Evolutionary conservation across 2,888 invertebrate species (phyloP).

Genomic region (Cataglyphis cursor): DNA sequence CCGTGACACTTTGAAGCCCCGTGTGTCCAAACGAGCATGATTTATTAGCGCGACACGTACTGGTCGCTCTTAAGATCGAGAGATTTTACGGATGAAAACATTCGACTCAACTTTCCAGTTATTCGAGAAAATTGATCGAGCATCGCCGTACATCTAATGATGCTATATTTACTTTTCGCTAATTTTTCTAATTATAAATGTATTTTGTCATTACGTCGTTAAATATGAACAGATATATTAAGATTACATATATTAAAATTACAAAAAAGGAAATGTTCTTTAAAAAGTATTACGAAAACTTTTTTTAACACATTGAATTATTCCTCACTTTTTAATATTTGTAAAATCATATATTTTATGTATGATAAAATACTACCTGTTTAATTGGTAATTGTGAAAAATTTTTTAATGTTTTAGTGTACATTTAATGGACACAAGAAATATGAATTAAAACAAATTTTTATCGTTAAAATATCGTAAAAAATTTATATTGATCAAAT

Average conservation of each 20-base stretch:
- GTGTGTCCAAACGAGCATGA: slow-evolving; percentile 32
- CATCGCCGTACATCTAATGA: background rate
- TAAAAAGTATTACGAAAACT: background rate
- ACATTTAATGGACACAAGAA: background rate
- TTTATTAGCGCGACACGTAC: slow-evolving; percentile 25
- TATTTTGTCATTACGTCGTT: background rate
- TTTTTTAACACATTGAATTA: background rate
- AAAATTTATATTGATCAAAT: background rate
- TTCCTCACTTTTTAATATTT: background rate
- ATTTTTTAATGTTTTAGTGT: background rate
- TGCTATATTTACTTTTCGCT: background rate
- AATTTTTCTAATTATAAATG: background rate
- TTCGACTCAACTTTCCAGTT: background rate
- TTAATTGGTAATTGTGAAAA: background rate
- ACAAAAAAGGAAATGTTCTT: background rate
- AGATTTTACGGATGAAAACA: slow-evolving; percentile 38
- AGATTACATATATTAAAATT: background rate
- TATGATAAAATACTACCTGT: background rate
- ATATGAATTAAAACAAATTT: background rate
- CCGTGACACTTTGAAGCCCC: slow-evolving; percentile 13
- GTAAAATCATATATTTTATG: background rate
- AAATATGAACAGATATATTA: background rate
- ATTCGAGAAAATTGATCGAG: background rate
- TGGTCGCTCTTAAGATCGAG: background rate
- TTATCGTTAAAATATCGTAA: background rate